phyloP scores from a whole-genome alignment of 2,113 vertebrate species.

The Telmatochromis sp. region DNA sequence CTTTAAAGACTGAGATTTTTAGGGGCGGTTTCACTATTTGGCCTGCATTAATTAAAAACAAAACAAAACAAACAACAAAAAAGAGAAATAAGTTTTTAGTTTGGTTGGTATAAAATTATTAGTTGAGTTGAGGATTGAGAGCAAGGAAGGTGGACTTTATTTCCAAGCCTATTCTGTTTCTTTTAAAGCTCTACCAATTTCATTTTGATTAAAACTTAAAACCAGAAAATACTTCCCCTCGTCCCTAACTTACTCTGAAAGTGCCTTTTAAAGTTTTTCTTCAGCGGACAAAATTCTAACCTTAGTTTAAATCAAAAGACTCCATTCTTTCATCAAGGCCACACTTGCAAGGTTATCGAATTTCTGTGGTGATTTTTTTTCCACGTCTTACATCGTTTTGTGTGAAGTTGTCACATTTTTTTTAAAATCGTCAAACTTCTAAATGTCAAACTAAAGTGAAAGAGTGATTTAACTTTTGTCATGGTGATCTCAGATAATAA shows the following conservation, averaged over 20 bases:
- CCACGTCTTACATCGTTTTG: not conserved
- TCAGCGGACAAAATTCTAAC: not conserved
- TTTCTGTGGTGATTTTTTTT: not conserved
- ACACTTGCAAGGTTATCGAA: not conserved
- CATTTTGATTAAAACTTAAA: not conserved
- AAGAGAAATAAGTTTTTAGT: not conserved
- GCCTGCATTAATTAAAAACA: not conserved
- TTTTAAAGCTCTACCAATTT: not conserved
- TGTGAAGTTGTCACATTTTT: not conserved
- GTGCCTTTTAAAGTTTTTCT: not conserved
- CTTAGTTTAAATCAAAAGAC: not conserved
- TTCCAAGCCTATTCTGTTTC: not conserved
- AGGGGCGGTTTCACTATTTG: not conserved
- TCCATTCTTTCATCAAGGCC: not conserved
- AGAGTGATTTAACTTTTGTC: not conserved
- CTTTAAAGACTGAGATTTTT: not conserved
- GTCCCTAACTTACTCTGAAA: not conserved
- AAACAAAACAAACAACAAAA: not conserved
- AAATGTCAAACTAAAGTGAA: conserved; percentile 17
- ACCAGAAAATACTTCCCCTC: not conserved
- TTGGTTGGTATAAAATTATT: not conserved
- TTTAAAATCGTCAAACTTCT: not conserved
- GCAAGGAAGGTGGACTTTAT: not conserved
- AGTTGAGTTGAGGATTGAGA: not conserved
- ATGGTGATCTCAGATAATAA: not conserved